Evolutionary conservation across 2,888 invertebrate genomes (phyloP).

Genomic region (Ctena decussata): DNA sequence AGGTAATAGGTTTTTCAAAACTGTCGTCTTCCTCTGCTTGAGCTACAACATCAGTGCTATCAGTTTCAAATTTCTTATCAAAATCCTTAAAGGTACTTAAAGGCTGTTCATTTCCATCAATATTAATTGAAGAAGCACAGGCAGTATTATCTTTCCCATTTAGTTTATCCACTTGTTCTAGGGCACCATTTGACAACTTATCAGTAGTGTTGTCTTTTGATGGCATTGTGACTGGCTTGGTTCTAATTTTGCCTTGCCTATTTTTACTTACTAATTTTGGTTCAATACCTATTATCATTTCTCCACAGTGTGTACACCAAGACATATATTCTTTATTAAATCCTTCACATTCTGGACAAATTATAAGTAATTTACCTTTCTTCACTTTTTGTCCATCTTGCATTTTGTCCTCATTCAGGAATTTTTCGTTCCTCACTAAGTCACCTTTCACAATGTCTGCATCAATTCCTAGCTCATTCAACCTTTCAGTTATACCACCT

Average conservation of each 20-base stretch:
- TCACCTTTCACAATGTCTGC: slow-evolving; percentile 67
- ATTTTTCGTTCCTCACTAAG: neutral
- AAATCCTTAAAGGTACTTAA: too few relatives aligned
- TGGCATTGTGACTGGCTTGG: slow-evolving; percentile 31
- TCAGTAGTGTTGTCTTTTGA: neutral
- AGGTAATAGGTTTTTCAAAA: slow-evolving; percentile 46
- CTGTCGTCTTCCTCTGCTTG: neutral
- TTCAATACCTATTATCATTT: slow-evolving; percentile 80
- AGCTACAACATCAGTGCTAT: neutral
- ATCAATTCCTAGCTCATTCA: slow-evolving; percentile 77
- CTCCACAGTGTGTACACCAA: slow-evolving; percentile 83
- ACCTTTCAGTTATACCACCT: slow-evolving; percentile 78
- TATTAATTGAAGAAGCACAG: neutral
- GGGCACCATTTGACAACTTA: neutral
- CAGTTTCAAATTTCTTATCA: neutral
- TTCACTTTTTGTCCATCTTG: slow-evolving; percentile 28
- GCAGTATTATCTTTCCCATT: neutral
- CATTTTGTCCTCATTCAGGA: neutral
- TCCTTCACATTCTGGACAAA: slow-evolving; percentile 80
- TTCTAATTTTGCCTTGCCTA: slow-evolving; percentile 58
- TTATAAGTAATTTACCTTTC: slow-evolving; percentile 66
- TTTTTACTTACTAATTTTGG: slow-evolving; percentile 71
- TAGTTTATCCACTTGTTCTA: neutral
- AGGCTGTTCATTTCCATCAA: too few relatives aligned
- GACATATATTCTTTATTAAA: slow-evolving; percentile 81